Evolutionary conservation across 2,797 vertebrate species (phyloP).

Genomic region (Onychomys torridus): DNA sequence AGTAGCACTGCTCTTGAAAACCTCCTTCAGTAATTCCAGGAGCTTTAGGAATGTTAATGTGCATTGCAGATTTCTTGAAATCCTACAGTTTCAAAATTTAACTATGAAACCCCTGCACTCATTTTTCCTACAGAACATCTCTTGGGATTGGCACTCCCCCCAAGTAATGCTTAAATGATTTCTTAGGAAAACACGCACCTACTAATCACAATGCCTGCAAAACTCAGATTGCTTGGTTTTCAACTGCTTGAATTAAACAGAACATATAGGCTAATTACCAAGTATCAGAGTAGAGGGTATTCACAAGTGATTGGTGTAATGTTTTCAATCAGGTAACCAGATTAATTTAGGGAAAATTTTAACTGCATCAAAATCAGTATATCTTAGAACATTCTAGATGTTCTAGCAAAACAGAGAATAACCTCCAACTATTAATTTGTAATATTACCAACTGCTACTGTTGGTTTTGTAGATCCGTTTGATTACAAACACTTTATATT

Average conservation of each 20-base stretch:
- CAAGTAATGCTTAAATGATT: constrained; percentile 64
- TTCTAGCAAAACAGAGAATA: background rate
- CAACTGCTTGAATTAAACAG: background rate
- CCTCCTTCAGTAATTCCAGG: background rate
- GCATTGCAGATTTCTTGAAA: constrained; percentile 39
- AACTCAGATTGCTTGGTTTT: constrained; percentile 58
- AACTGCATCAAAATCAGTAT: background rate
- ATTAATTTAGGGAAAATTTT: constrained; percentile 23
- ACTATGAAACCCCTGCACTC: background rate
- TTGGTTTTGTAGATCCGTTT: background rate
- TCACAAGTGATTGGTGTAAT: background rate
- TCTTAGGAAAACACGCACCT: constrained; percentile 68
- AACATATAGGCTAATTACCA: constrained; percentile 59
- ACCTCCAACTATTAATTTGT: background rate
- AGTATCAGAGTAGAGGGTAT: constrained; percentile 54
- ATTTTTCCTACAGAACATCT: background rate
- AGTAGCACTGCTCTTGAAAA: background rate
- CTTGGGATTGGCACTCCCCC: background rate
- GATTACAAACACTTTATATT: constrained; percentile 15
- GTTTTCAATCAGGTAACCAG: constrained; percentile 4
- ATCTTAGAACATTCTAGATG: constrained; percentile 5
- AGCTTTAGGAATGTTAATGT: constrained; percentile 59
- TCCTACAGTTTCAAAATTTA: constrained; percentile 50
- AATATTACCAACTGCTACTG: background rate
- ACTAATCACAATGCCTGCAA: constrained; percentile 62